Base-by-base conservation (phyloP, 1,140 invertebrate species). In the Drosophila obscura region DNA sequence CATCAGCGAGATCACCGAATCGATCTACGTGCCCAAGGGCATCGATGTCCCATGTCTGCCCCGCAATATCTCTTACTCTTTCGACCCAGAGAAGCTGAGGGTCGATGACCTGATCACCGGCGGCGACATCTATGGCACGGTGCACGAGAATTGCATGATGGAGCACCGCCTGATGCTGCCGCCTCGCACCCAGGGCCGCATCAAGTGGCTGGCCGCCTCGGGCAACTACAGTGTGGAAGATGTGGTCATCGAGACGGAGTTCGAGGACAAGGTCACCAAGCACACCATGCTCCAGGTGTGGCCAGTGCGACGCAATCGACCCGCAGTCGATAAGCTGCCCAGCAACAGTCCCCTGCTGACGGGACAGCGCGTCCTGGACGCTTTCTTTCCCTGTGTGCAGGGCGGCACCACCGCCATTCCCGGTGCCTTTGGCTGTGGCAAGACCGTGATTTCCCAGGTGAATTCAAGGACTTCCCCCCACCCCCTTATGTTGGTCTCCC, bases 21-120 rank as follows among this genome's bases (percentile, higher is more conserved):
- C 97, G 85, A 99, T 99, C 93, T 99, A 99, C 94, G 99, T 99
- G 93, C 99, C 99, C n/a, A 99, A 99, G 92, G 99, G 99, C 93
- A 94, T 99, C 8, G 99, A 99, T 92, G 95, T 97, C 41, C 97
- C 97, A 43, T 94, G 96, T 46, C 92, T 99, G 13, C 96, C 96
- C n/a, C 94, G 96, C 52, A 94, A 94, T 5, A 91, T 93, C 46
- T 92, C 94, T n/a, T 99, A 98, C 97, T 97, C 99, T 62, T 99
- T 99, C 92, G 94, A 95, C 88, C 97, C 98, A 0, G 72, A 94
- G 1, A 95, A 95, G 72, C 94, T 99, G 16, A 96, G 96, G 92
- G 93, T 96, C 56, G 97, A 96, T 4, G 96, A 96, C 61, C 97
- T 99, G 91, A 95, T 99, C 50, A 99, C 98, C 43, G 98, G 99